Evolutionary conservation across 2,113 vertebrate genomes (phyloP), one percentile per base, ranked within the genome.

Genomic region (Bubo scandiacus): DNA sequence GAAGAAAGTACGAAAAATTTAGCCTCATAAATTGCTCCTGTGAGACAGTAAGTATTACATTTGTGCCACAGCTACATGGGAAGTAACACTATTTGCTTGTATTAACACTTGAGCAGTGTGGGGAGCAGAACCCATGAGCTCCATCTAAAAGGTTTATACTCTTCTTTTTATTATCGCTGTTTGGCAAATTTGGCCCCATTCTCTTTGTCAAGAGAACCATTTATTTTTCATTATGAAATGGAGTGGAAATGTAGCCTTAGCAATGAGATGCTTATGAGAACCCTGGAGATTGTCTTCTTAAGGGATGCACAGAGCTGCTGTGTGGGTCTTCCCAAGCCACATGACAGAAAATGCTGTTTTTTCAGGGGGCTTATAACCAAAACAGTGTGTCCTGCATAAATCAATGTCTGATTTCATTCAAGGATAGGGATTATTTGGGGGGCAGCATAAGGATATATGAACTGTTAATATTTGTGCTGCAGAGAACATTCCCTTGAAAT

Each of bases 191-290:
- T 87, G 10, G 12, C 17, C 52, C 27, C 49, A 58, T 84, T 79
- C 68, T 79, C 15, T 91, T 87, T 36, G 15, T 72, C 77, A 85
- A 54, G 84, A 77, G 49, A 94, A 82, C 9, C 5, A 65, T 74
- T 75, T 81, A 21, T 26, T 93, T 92, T 72, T 81, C 19, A 27
- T 87, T 92, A 74, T 34, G 83, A 94, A 89, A 84, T 32, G 12
- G 3, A 89, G 52, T 2, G 5, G 72, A 93, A 93, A 84, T 12
- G n/a, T 40, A 82, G 34, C 30, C 32, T 92, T 54, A 68, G 65
- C 65, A 84, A 54, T 81, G 36, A 81, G 45, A 51, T 1, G 1
- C 25, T 81, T 84, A 54, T 65, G 34, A 93, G 34, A 89, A 81
- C 36, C 40, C 19, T 57, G 25, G 40, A 79, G 29, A 45, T 14